Evolutionary conservation across 2,888 invertebrate species (phyloP).

Genomic region (Hydraecia micacea): DNA sequence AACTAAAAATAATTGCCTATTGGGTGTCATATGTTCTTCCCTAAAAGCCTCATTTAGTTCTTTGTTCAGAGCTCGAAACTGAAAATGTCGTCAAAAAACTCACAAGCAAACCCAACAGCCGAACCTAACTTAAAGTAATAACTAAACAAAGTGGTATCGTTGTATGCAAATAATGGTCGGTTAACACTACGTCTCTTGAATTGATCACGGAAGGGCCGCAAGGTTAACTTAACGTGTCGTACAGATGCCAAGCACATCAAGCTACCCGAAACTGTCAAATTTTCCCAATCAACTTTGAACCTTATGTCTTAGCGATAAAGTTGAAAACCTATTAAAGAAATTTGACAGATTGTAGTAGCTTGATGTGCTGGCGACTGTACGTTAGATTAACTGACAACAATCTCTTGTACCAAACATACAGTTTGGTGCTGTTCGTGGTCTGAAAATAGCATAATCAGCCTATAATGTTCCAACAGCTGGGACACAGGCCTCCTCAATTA

Average conservation of each 20-base stretch:
- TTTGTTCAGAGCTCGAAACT: background rate
- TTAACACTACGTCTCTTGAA: conserved; percentile 36
- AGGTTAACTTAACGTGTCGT: conserved; percentile 38
- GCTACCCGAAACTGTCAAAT: no score
- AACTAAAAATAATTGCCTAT: background rate
- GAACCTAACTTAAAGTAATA: conserved; percentile 18
- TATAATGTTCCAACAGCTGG: background rate
- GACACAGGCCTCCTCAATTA: no score
- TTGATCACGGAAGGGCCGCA: conserved; percentile 43
- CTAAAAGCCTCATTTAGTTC: background rate
- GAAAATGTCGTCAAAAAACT: background rate
- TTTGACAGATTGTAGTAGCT: no score
- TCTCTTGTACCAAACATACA: background rate
- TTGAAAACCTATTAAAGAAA: no score
- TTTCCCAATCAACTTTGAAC: no score
- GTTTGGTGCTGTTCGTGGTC: background rate
- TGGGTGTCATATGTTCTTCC: background rate
- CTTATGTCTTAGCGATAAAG: no score
- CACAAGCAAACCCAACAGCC: conserved; percentile 16
- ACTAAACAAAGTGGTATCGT: conserved; percentile 43
- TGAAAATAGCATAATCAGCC: background rate
- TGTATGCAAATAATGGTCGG: conserved; percentile 49
- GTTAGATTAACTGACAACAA: conserved; percentile 28
- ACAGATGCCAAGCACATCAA: no score
- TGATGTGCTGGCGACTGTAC: no score